phyloP scores from a whole-genome alignment of 2,888 invertebrate genomes.

The Adineta ricciae region DNA sequence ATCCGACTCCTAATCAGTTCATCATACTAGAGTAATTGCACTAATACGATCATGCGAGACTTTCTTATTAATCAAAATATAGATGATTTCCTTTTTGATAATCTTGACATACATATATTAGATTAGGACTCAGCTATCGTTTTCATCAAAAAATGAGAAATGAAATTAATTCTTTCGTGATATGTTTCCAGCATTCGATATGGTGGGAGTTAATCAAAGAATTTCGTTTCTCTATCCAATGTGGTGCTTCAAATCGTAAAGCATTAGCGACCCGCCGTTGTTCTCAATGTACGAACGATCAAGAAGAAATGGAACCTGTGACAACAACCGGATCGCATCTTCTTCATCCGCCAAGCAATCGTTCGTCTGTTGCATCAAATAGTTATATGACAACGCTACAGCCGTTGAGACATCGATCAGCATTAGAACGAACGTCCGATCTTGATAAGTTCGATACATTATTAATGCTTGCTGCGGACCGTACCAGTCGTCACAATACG shows the following conservation, averaged over 20 bases:
- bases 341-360: background rate
- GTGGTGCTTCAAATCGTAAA: constrained; percentile 28
- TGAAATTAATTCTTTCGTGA: background rate
- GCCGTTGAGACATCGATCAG: background rate
- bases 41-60: too few relatives aligned
- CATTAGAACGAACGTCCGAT: background rate
- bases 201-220: constrained; percentile 25
- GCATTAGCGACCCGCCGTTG: background rate
- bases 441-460: background rate
- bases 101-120: too few relatives aligned
- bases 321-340: background rate
- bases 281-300: background rate
- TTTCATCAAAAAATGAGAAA: too few relatives aligned
- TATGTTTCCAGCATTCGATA: constrained; percentile 23
- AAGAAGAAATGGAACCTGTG: background rate
- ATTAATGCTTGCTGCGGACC: background rate
- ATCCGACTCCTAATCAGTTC: too few relatives aligned
- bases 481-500: background rate
- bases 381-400: background rate
- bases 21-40: too few relatives aligned
- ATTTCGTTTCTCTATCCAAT: constrained; percentile 28
- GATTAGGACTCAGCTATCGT: too few relatives aligned
- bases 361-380: background rate
- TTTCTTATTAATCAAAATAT: too few relatives aligned
- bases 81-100: background rate